Evolutionary conservation across 2,797 vertebrate species (phyloP), one percentile per base, ranked within the genome.

Genomic region (Meda fulgida): DNA sequence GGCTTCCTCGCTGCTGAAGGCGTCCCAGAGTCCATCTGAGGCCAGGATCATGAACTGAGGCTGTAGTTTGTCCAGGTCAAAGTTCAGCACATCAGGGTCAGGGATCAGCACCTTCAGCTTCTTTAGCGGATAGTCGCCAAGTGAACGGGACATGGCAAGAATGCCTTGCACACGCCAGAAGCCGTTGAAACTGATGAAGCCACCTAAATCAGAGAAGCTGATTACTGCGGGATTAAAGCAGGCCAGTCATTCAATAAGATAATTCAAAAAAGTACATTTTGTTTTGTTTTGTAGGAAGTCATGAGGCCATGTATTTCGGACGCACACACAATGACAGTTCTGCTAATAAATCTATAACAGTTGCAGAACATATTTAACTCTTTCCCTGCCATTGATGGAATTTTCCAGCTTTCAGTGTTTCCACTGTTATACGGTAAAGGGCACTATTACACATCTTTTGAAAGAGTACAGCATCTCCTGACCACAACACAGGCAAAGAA

Each of bases 21-120:
- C 97, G 46, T 99, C 98, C 98, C 98, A 99, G 88, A 99, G 96
- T 63, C 98, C 98, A 2, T 99, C 98, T 0, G 98, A 99, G 0
- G 98, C 98, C 92, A 99, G 91, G 93, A 99, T 99, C 97, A 99
- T 98, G 93, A 99, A 99, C 93, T 98, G 96, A 0, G 98, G 98
- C 94, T 98, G 97, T 86, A 99, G 96, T 92, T 98, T 99, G 95
- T 99, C 97, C 93, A 99, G 95, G 94, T 99, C 98, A 91, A 99
- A 99, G 92, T 96, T 97, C 91, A 98, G 94, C 89, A 99, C 96
- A 55, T 99, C 98, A 0, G 98, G 93, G 89, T 99, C 97, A 0
- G 98, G 95, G 87, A 98, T 96, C 88, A 99, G 94, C 81, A 99
- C 97, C 0, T 99, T 98, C 65, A 99, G 96, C 92, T 98, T 98